phyloP scores from a whole-genome alignment of 2,113 vertebrate genomes.

The Lophius piscatorius region DNA sequence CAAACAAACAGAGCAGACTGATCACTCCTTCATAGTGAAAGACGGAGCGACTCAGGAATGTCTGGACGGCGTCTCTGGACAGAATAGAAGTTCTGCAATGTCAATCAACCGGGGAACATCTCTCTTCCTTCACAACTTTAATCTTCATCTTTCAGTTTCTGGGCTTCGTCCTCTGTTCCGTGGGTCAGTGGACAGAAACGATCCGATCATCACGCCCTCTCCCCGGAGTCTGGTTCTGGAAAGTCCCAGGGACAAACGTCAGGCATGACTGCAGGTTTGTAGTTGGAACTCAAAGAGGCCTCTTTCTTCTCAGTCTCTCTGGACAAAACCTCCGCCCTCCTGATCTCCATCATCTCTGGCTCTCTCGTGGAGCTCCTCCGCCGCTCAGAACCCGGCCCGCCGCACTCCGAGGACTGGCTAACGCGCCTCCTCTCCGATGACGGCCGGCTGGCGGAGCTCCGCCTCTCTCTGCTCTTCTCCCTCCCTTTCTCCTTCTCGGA shows the following conservation, averaged over 20 bases:
- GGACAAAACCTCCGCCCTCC: constrained; percentile 74
- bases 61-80: no score
- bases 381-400: constrained; percentile 64
- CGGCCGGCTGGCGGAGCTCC: constrained; percentile 77
- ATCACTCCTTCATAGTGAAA: no score
- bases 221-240: constrained; percentile 75
- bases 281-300: constrained; percentile 52
- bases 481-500: constrained; percentile 74
- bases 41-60: no score
- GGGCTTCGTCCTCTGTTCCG: constrained; percentile 25
- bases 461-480: constrained; percentile 78
- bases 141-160: neutral
- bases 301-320: constrained; percentile 72
- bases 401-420: constrained; percentile 81
- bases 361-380: constrained; percentile 80
- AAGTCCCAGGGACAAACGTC: constrained; percentile 85
- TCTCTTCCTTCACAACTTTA: neutral
- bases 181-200: constrained; percentile 47
- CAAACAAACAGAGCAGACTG: no score
- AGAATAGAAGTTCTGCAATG: no score
- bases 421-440: constrained; percentile 73
- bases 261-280: constrained; percentile 60
- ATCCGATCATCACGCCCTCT: constrained; percentile 65
- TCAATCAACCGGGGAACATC: no score
- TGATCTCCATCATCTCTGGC: constrained; percentile 75